phyloP scores from a whole-genome alignment of 1,140 invertebrate species.

The Trichoplusia ni region DNA sequence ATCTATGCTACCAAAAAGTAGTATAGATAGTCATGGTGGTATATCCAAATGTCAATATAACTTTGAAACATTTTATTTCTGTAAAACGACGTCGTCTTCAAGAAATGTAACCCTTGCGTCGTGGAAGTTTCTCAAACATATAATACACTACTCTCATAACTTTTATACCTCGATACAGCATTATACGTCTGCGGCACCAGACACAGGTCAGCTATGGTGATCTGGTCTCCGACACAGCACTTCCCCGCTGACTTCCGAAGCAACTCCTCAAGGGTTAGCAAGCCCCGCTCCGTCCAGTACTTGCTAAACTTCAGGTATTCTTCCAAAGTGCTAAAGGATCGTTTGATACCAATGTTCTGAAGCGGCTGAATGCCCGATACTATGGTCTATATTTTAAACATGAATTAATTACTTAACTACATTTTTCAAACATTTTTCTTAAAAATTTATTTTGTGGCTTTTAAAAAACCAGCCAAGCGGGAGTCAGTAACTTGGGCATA shows the following conservation, averaged over 20 bases:
- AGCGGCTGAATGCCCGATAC: slow-evolving; percentile 96
- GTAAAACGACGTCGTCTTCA: no score
- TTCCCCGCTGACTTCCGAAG: slow-evolving; percentile 91
- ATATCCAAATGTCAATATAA: no score
- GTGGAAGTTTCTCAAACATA: no score
- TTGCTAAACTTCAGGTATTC: slow-evolving; percentile 92
- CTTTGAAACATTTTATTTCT: no score
- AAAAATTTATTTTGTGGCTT: no score
- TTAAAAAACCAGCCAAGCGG: no score
- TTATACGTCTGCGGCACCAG: slow-evolving; percentile 96
- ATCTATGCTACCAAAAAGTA: no score
- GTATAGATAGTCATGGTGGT: no score
- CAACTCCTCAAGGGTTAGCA: slow-evolving; percentile 93
- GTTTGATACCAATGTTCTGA: slow-evolving; percentile 93
- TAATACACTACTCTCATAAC: neutral
- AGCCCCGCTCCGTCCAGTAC: slow-evolving; percentile 92
- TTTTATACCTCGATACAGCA: slow-evolving; percentile 82
- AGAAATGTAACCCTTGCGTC: no score
- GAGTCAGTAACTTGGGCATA: no score
- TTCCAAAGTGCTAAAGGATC: slow-evolving; percentile 86
- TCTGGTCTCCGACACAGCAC: slow-evolving; percentile 95
- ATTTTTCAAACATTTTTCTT: neutral
- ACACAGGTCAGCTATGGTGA: slow-evolving; percentile 96
- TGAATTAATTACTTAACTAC: neutral
- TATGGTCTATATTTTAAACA: slow-evolving; percentile 89